Percentiles rank a stretch among this genome's conserved stretches.
These are phyloP conservation scores for Pteromalus puparum DNA, from an alignment of 1,140 invertebrate species.

Conservation along the genomic window DNA sequence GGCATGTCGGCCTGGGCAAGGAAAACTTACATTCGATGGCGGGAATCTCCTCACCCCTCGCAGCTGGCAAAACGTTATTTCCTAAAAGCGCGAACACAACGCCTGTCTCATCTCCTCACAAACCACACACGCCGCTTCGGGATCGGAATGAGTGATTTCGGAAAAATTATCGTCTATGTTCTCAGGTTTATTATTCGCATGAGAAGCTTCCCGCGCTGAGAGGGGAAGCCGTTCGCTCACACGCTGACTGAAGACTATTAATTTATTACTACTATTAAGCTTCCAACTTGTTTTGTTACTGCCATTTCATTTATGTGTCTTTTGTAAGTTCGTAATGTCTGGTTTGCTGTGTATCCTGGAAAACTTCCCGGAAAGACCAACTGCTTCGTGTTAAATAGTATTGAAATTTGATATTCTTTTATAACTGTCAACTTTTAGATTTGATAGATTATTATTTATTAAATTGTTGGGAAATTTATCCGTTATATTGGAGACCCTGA, in stretches of 20 bases:
- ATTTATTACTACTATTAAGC: background rate
- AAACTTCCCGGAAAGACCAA: background rate
- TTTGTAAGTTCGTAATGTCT: background rate
- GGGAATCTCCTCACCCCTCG: constrained; percentile 41
- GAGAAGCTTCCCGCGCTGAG: background rate
- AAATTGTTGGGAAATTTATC: constrained; percentile 47
- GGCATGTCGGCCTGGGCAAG: constrained; percentile 66
- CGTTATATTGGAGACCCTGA: constrained; percentile 15
- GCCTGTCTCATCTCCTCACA: constrained; percentile 66
- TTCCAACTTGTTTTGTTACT: constrained; percentile 39
- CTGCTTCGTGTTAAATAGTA: constrained; percentile 32
- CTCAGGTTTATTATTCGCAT: constrained; percentile 17
- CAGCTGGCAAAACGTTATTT: constrained; percentile 52
- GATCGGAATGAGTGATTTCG: constrained; percentile 67
- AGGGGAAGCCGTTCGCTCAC: background rate
- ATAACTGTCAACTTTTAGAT: constrained; percentile 26
- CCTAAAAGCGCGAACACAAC: constrained; percentile 61
- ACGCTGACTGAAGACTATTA: constrained; percentile 14
- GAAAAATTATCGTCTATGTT: constrained; percentile 14
- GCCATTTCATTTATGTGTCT: background rate
- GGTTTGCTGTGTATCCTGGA: background rate
- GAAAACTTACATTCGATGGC: constrained; percentile 63
- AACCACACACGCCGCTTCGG: constrained; percentile 66
- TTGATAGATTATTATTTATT: constrained; percentile 47
- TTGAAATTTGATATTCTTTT: constrained; percentile 30